These are phyloP conservation scores for Hyla sarda DNA, from an alignment of 2,113 vertebrate genomes.

Conservation along the genomic window DNA sequence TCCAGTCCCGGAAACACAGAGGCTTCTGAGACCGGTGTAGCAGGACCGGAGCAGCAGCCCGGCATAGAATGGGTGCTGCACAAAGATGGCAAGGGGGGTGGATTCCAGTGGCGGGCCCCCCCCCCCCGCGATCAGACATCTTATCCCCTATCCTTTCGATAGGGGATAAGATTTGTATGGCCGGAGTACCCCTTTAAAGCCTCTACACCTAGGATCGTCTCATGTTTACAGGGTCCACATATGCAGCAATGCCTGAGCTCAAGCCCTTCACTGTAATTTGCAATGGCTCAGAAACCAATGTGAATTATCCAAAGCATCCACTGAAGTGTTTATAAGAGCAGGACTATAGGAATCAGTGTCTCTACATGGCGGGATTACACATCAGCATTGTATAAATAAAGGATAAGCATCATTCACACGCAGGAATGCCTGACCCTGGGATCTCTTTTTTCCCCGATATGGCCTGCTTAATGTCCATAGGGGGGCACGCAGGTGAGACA, in stretches of 20 bases:
- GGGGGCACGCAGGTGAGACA: neutral
- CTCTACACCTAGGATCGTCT: no score
- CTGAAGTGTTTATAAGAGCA: neutral
- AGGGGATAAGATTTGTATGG: no score
- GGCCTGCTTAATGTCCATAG: neutral
- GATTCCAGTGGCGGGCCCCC: no score
- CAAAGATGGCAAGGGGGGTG: no score
- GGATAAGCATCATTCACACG: neutral
- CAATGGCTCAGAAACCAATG: neutral
- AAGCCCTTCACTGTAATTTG: neutral
- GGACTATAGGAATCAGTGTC: neutral
- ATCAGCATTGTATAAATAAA: neutral
- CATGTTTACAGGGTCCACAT: neutral
- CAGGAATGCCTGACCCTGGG: conserved; percentile 1
- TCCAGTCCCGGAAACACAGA: no score
- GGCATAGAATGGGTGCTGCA: no score
- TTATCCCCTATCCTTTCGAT: no score
- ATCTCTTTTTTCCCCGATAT: neutral
- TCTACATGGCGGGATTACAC: neutral
- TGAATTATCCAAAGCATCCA: conserved; percentile 1
- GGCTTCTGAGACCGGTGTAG: no score
- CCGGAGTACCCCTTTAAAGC: no score
- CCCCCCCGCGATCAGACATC: no score
- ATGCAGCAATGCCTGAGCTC: no score
- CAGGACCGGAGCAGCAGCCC: no score